Evolutionary conservation across 2,888 invertebrate genomes (phyloP), one percentile per base, ranked within the genome.

Genomic region (Hirtodrosophila confusa): DNA sequence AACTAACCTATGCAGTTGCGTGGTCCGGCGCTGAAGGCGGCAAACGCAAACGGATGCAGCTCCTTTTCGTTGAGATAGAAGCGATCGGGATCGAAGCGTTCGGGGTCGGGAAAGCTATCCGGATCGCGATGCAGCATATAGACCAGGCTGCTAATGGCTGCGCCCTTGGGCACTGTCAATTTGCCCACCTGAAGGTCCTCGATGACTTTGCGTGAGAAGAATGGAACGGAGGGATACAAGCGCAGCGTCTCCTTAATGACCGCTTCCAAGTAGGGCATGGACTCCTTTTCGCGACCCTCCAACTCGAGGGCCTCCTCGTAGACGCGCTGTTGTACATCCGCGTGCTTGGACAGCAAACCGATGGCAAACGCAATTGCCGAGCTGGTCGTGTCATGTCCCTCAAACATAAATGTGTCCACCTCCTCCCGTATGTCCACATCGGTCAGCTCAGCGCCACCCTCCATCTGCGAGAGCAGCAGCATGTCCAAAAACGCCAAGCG

Each of bases 341-440:
- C 90, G 82, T 93, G 89, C 68, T 92, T 91, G 1, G 93, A 93
- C 1, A 94, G 83, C 41, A 92, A 84, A 61, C 93, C 93, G 4
- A 94, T 86, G 4, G 92, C 86, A 89, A 93, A 94, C 29, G 92
- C 91, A n/a, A 93, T 90, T 3, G 93, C 92, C 36, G 93, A 91
- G 8, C 93, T 92, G 40, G 93, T 93, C 1, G 94, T 93, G 57
- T 93, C 93, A 61, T 93, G 93, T 0, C 93, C 93, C 80, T 93
- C 93, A 80, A 93, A 93, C 92, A 93, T 93, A 70, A 94, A 93
- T 0, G 93, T 93, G 70, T 93, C 93, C 8, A 93, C 93, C 88
- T 93, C 93, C 76, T 93, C 93, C 50, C 93, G 90, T 48, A 94
- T 92, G 53, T 93, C 93, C 29, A 90, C 86, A 68, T 93, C 92